Evolutionary conservation across 1,140 invertebrate genomes (phyloP), one percentile per base, ranked within the genome.

Genomic region (Agraylea sexmaculata): DNA sequence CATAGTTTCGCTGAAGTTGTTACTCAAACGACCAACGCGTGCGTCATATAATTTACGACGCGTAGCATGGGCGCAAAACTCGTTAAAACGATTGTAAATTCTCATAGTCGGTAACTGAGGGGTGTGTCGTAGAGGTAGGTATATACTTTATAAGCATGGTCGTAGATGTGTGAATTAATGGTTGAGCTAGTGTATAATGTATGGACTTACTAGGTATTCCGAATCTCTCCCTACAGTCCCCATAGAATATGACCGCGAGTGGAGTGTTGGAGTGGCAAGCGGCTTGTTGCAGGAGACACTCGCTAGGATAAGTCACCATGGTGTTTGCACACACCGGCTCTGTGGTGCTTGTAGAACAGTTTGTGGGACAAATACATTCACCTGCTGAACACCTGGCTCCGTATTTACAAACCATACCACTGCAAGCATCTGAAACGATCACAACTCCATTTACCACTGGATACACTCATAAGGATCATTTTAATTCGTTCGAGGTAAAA

Each of bases 251-350:
- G 27, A 86, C 75, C 29, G 59, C 71, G 18, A 81, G 60, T 1
- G 65, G 57, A 0, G 56, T 58, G 16, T 54, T 50, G 32, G 69
- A 65, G 45, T 73, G 68, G 55, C 78, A 83, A 7, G 72, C 73
- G 1, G 75, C 75, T 50, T 77, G 77, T 49, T 80, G 77, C 56
- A 92, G 71, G 46, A 87, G 78, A 55, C 89, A 94, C 59, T 88
- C 84, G 57, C 82, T 89, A 38, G 68, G 58, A 58, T 86, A 92
- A 1, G 84, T 89, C 28, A 71, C 70, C 43, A 77, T 72, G 52
- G 87, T 78, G 51, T 75, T 83, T 27, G 80, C 84, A 58, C 90
- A 94, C 18, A 92, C 82, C 5, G 77, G 76, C 53, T 81, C 76
- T 11, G 57, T 64, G n/a, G 64, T 65, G 16, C 72, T 69, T 3